Conservation (phyloP, 2,113 vertebrate species). For the Cathartes aura region DNA sequence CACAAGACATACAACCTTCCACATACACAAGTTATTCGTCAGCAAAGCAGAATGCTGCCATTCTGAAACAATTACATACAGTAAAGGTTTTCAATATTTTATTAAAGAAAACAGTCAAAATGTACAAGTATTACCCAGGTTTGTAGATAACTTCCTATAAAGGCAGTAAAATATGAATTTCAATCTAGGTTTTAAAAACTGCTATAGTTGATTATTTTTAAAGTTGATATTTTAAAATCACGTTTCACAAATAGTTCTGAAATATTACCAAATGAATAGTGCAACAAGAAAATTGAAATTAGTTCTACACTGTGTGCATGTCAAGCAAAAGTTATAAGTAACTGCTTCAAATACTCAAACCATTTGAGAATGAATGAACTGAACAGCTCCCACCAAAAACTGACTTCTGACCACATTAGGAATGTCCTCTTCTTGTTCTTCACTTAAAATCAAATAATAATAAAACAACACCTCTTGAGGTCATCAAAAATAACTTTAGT, state of each 20-base stretch:
- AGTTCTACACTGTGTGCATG: slow-evolving; percentile 67
- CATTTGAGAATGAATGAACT: slow-evolving; percentile 64
- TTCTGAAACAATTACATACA: slow-evolving; percentile 77
- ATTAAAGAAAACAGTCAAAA: slow-evolving; percentile 81
- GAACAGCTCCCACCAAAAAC: slow-evolving; percentile 62
- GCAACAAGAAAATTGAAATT: slow-evolving; percentile 67
- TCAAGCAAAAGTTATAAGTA: slow-evolving; percentile 69
- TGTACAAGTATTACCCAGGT: slow-evolving; percentile 71
- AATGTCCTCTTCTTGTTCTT: slow-evolving; percentile 57
- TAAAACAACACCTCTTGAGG: slow-evolving; percentile 76
- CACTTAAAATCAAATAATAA: slow-evolving; percentile 69
- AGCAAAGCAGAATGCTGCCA: slow-evolving; percentile 75
- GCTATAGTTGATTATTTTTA: slow-evolving; percentile 58
- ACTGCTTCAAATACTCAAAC: slow-evolving; percentile 64
- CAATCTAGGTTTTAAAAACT: slow-evolving; percentile 70
- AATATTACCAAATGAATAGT: slow-evolving; percentile 67
- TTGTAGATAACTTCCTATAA: slow-evolving; percentile 69
- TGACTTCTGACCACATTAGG: slow-evolving; percentile 35
- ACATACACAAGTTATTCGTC: slow-evolving; percentile 70
- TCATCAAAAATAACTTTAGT: slow-evolving; percentile 85
- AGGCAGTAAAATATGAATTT: slow-evolving; percentile 76
- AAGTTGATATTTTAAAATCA: slow-evolving; percentile 70
- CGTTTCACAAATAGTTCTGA: slow-evolving; percentile 56
- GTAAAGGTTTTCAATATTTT: slow-evolving; percentile 73
- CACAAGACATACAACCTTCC: slow-evolving; percentile 75